Percentiles rank a stretch among this genome's conserved stretches.
Evolutionary conservation across 2,113 vertebrate genomes (phyloP).

Genomic region (Epinephelus lanceolatus): DNA sequence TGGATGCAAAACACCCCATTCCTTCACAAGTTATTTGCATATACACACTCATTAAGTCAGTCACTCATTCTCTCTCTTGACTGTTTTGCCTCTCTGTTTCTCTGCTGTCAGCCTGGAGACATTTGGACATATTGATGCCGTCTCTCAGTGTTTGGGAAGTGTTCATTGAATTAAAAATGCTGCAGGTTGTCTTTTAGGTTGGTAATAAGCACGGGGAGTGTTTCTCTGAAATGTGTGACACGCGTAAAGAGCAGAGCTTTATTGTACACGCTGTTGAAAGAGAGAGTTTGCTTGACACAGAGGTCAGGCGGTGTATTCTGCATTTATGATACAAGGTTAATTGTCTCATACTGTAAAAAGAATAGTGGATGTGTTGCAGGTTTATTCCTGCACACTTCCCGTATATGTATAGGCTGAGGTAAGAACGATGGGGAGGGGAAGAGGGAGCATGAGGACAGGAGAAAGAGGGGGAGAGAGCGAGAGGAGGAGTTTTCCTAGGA

Average conservation of each 20-base stretch:
- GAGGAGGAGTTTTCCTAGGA: constrained; percentile 56
- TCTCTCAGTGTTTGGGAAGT: constrained; percentile 18
- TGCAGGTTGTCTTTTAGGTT: not conserved
- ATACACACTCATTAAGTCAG: constrained; percentile 50
- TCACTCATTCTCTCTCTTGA: constrained; percentile 40
- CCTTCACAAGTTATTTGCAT: constrained; percentile 34
- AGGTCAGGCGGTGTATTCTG: constrained; percentile 11
- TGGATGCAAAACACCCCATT: constrained; percentile 50
- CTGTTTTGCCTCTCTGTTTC: constrained; percentile 32
- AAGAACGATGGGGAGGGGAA: constrained; percentile 35
- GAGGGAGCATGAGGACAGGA: constrained; percentile 63
- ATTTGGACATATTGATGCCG: constrained; percentile 13
- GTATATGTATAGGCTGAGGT: not conserved
- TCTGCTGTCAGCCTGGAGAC: constrained; percentile 38
- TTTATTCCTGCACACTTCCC: constrained; percentile 26
- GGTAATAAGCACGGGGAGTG: not conserved
- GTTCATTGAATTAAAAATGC: constrained; percentile 1
- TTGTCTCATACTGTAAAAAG: constrained; percentile 8
- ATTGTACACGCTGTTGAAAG: not conserved
- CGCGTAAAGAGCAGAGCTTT: not conserved
- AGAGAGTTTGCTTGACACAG: constrained; percentile 7
- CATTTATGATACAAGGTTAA: constrained; percentile 23
- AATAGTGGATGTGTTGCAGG: not conserved
- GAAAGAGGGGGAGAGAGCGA: not conserved
- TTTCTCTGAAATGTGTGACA: not conserved